Percentiles rank a stretch among this genome's conserved stretches.
phyloP scores from a whole-genome alignment of 2,888 invertebrate species.

The Balanococcus diminutus region DNA sequence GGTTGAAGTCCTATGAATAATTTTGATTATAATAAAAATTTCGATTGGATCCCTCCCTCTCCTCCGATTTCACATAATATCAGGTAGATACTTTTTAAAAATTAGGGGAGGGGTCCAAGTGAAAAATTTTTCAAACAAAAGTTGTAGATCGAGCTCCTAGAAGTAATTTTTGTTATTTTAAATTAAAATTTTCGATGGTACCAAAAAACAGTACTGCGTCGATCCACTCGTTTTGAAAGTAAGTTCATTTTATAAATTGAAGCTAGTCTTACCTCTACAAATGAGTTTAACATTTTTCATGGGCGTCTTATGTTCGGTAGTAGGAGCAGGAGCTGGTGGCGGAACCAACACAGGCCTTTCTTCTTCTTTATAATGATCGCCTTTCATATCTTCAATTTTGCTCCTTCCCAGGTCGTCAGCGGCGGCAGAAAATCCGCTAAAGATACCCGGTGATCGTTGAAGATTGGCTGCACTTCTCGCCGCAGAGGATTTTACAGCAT shows the following conservation, averaged over 20 bases:
- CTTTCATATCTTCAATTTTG: neutral
- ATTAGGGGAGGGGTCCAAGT: no score
- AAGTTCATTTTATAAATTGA: no score
- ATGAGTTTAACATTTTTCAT: slow-evolving; percentile 37
- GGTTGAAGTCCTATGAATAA: no score
- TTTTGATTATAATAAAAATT: neutral
- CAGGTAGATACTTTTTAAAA: no score
- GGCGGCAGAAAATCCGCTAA: neutral
- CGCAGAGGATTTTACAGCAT: neutral
- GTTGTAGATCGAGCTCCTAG: no score
- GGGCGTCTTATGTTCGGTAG: neutral
- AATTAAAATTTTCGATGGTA: no score
- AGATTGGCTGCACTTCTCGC: neutral
- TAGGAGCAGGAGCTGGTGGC: neutral
- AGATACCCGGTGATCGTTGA: neutral
- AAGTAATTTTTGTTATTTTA: no score
- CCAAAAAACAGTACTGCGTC: no score
- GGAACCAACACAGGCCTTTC: neutral
- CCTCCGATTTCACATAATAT: no score
- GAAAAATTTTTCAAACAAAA: no score
- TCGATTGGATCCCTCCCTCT: no score
- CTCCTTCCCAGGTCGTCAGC: neutral
- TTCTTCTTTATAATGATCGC: neutral
- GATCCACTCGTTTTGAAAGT: no score
- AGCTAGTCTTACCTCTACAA: slow-evolving; percentile 42